Conservation (phyloP, 2,113 vertebrate genomes). For the Steatornis caripensis region DNA sequence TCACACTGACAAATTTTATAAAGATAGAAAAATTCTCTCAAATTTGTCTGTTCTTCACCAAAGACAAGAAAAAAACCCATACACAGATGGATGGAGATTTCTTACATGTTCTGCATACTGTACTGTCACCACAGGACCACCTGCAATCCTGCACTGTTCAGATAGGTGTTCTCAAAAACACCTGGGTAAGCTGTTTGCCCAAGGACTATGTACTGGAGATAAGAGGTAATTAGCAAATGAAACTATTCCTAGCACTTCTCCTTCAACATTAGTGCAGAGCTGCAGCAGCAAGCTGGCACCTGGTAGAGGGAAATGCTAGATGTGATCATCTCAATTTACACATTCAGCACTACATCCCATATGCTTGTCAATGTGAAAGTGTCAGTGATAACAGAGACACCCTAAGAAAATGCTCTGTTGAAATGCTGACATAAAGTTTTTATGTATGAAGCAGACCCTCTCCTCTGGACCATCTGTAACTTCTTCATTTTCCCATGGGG, state of each 20-base stretch:
- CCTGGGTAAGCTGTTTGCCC: conserved; percentile 73
- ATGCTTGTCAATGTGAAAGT: conserved; percentile 79
- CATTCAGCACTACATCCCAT: conserved; percentile 80
- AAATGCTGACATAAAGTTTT: conserved; percentile 76
- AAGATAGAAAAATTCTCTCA: background rate
- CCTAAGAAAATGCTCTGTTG: conserved; percentile 66
- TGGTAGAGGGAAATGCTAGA: conserved; percentile 76
- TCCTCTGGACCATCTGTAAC: conserved; percentile 66
- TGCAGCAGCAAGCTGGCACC: conserved; percentile 73
- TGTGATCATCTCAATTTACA: conserved; percentile 79
- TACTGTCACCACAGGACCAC: conserved; percentile 60
- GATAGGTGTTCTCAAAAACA: conserved; percentile 70
- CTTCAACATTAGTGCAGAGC: conserved; percentile 56
- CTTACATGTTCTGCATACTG: background rate
- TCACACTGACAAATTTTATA: background rate
- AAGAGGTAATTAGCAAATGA: conserved; percentile 73
- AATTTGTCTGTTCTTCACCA: background rate
- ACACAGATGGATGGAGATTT: conserved; percentile 44
- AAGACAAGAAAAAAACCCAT: background rate
- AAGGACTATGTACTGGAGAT: conserved; percentile 41
- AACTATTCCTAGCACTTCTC: conserved; percentile 68
- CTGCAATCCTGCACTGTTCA: conserved; percentile 62
- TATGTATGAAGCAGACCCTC: conserved; percentile 63
- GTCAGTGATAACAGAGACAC: conserved; percentile 77
- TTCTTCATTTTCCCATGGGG: conserved; percentile 45